These are phyloP conservation scores for Meta bourneti DNA, from an alignment of 2,888 invertebrate genomes.

Conservation along the genomic window DNA sequence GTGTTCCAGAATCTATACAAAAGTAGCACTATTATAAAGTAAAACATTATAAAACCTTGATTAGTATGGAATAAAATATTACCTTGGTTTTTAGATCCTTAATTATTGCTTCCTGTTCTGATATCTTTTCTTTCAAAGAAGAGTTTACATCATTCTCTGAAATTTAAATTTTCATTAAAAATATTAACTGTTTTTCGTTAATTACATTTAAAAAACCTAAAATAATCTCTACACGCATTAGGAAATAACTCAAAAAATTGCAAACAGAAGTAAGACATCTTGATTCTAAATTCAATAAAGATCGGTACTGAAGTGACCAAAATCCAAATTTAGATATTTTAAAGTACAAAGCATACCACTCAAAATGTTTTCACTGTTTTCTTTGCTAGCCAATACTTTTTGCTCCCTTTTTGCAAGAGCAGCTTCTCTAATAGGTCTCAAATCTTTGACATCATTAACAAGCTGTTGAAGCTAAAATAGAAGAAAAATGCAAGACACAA, in stretches of 20 bases:
- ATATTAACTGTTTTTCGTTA: neutral
- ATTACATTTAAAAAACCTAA: neutral
- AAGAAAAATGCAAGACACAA: neutral
- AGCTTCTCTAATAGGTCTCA: conserved; percentile 20
- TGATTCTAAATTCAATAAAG: no score
- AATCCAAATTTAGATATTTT: neutral
- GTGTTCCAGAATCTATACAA: no score
- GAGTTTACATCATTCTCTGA: conserved; percentile 9
- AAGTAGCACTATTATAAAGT: no score
- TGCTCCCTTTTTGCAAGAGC: conserved; percentile 27
- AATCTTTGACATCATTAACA: conserved; percentile 55
- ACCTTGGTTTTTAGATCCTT: conserved; percentile 39
- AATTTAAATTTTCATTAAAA: neutral
- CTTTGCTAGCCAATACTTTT: conserved; percentile 10
- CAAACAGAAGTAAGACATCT: no score
- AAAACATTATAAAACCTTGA: no score
- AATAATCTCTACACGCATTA: neutral
- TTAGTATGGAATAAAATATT: neutral
- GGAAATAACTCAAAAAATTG: no score
- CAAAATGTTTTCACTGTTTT: conserved; percentile 13
- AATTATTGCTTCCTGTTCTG: conserved; percentile 40
- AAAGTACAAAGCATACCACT: conserved; percentile 18
- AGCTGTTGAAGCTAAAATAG: conserved; percentile 49
- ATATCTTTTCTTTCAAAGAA: conserved; percentile 43
- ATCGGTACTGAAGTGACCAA: no score